Base-by-base conservation (phyloP, 2,113 vertebrate genomes). In the Cochlearius cochlearius region DNA sequence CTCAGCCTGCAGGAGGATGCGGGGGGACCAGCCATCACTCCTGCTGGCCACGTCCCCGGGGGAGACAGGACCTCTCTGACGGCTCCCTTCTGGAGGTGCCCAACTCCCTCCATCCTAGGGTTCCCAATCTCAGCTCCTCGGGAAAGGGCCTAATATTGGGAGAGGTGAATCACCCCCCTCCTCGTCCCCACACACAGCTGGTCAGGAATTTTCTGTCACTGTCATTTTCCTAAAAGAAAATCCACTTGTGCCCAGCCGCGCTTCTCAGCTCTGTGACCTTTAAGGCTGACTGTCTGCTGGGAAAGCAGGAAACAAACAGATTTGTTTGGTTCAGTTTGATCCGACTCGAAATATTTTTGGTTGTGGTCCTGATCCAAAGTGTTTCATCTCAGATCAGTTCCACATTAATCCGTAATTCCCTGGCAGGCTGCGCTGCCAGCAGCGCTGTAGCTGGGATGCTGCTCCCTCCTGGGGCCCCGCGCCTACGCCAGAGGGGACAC, bases 281-380 rank as follows among this genome's bases (percentile, higher is more conserved):
- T 96, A 97, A 95, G 90, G 72, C 38, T 86, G 90, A 52, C 88
- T 95, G 85, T 47, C 90, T 96, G 95, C 82, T 94, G 92, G 86
- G 86, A 97, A 96, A 93, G 86, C 94, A 96, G 96, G 92, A 95
- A 96, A 96, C 79, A 97, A 93, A 96, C 83, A 94, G 64, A 93
- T 95, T 93, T 93, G 72, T 95, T 95, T 96, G 88, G 72, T 95
- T 96, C 94, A 84, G 83, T 94, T 95, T 91, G 79, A 94, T 91
- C 91, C 5, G n/a, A 88, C 94, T 81, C 0, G 0, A 81, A 96
- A 96, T 93, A 94, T 92, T 96, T 97, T 92, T 94, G 86, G 76
- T 93, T 56, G 86, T 92, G 73, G 76, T 95, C 64, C 25, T 56
- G 86, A 91, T 95, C 83, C 96, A 86, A 91, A 94, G 64, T 53